Evolutionary conservation across 2,113 vertebrate genomes (phyloP).

Genomic region (cattle (Bos taurus)): DNA sequence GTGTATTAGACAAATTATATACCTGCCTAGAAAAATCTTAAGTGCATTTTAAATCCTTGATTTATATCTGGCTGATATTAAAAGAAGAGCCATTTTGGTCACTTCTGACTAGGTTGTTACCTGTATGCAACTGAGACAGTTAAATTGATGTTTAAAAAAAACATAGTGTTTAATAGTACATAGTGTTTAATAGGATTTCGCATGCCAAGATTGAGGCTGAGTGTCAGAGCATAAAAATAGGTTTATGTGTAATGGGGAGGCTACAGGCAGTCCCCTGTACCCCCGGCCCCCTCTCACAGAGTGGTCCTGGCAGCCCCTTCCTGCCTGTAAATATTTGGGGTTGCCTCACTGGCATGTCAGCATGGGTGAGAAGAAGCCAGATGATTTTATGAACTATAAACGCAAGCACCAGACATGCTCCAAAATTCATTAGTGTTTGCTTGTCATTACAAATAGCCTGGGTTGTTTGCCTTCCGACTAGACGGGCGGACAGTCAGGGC

Average conservation of each 20-base stretch:
- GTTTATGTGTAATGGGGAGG: constrained; percentile 36
- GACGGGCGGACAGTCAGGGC: constrained; percentile 27
- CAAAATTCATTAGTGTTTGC: constrained; percentile 66
- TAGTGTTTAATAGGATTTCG: constrained; percentile 19
- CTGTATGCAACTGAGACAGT: neutral
- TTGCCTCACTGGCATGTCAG: constrained; percentile 50
- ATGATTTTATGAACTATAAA: constrained; percentile 65
- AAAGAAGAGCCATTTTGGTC: constrained; percentile 25
- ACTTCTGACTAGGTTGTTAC: neutral
- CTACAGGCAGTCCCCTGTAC: neutral
- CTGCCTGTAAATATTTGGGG: constrained; percentile 41
- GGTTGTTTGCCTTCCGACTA: constrained; percentile 70
- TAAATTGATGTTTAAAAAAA: constrained; percentile 21
- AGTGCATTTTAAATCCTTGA: neutral
- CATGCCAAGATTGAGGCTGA: constrained; percentile 31
- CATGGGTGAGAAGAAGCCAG: constrained; percentile 26
- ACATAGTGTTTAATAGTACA: constrained; percentile 30
- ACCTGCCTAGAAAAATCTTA: neutral
- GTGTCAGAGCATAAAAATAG: constrained; percentile 35
- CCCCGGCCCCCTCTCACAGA: neutral
- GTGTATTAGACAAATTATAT: neutral
- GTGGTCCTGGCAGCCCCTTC: constrained; percentile 54
- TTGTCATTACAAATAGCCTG: constrained; percentile 63
- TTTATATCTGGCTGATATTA: constrained; percentile 5
- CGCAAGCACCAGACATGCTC: constrained; percentile 58